These are phyloP conservation scores for Sturnus vulgaris DNA, from an alignment of 2,113 vertebrate species.

Conservation along the genomic window DNA sequence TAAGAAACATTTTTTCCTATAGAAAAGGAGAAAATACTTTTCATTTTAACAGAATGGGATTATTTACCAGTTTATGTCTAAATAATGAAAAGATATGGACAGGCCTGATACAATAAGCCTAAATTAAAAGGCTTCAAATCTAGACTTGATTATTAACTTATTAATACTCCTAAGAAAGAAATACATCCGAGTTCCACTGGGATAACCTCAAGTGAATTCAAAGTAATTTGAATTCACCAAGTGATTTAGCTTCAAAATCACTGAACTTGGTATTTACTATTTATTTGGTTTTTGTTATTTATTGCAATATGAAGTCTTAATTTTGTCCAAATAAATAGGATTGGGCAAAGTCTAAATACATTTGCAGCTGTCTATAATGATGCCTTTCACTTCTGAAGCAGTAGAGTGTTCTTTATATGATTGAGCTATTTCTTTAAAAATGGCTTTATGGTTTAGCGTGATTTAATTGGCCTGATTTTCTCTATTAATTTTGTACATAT, in stretches of 20 bases:
- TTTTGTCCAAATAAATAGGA: not conserved
- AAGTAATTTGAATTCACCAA: not conserved
- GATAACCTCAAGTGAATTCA: not conserved
- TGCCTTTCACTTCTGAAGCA: not conserved
- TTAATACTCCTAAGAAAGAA: not conserved
- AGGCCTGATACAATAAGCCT: not conserved
- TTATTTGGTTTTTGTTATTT: not conserved
- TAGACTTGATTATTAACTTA: not conserved
- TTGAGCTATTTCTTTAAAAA: not conserved
- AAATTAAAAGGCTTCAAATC: not conserved
- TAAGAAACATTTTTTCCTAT: conserved; percentile 5
- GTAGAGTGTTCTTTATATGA: not conserved
- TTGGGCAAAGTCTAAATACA: not conserved
- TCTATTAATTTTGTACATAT: not conserved
- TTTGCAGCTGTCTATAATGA: not conserved
- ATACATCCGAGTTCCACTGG: not conserved
- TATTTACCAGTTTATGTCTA: not conserved
- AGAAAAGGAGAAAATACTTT: not conserved
- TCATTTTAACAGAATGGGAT: not conserved
- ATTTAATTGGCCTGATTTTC: not conserved
- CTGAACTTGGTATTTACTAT: not conserved
- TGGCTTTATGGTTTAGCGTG: not conserved
- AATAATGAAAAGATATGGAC: not conserved
- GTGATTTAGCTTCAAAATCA: not conserved
- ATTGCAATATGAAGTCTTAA: not conserved